Evolutionary conservation across 2,888 invertebrate species (phyloP), one percentile per base, ranked within the genome.

Genomic region (Melieria picta): DNA sequence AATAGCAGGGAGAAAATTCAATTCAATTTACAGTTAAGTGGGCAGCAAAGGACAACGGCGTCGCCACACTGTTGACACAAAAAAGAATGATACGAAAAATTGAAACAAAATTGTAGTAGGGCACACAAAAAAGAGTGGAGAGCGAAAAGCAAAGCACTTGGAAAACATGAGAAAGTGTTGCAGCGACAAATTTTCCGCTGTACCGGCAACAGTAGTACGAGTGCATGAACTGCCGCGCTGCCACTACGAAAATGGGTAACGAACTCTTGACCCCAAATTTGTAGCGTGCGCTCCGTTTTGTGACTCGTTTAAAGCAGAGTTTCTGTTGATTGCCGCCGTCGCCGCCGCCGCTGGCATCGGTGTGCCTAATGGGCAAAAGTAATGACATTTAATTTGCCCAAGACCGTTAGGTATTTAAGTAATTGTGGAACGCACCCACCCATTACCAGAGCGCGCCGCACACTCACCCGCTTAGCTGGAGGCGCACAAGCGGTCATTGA

Each of bases 371-470:
- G 13, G 58, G 50, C 47, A 50, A 70, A 65, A 55, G 58, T 70
- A 76, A 72, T 76, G 72, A 67, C 72, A 74, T 70, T 72, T 73
- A 76, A 76, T 76, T 72, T 67, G 9, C 9, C 47, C 46, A 47
- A 47, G 47, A 74, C 74, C 74, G 75, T 71, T 69, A 73, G 52
- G n/a, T 45, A 63, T 58, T 62, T 70, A 64, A 45, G 61, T 57
- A 61, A 50, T 58, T 72, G 56, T 64, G 55, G 55, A 65, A 68
- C 68, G 72, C 75, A 75, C 60, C 75, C 73, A 75, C 71, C 68
- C 72, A 69, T 70, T 70, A 66, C 73, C 50, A 60, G 50, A 56
- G 56, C 6, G 30, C 16, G 9, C 13, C 56, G 13, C 16, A 7
- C 7, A 13, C 30, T 16, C 13, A 7, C 9, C 7, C 30, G n/a